Conservation (phyloP, 1,140 invertebrate species). For the Samia ricini region DNA sequence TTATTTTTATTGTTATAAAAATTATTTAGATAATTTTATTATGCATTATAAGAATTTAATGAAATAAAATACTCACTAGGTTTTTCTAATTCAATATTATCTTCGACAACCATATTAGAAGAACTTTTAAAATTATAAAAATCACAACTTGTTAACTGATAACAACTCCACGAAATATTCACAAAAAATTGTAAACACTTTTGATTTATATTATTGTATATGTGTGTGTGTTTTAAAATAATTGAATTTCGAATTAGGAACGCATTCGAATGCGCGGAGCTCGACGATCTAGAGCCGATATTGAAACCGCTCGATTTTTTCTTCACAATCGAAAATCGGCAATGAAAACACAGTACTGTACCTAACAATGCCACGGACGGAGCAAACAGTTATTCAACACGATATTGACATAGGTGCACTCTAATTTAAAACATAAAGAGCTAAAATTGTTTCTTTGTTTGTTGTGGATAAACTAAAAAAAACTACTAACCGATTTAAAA, state of each 20-base stretch:
- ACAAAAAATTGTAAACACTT: neutral
- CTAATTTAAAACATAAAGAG: too few species aligned
- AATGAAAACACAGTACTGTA: slow-evolving; percentile 4
- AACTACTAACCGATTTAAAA: too few species aligned
- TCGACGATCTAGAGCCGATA: neutral
- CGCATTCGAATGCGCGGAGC: neutral
- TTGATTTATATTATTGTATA: neutral
- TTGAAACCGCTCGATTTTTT: neutral
- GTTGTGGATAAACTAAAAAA: too few species aligned
- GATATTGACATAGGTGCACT: neutral
- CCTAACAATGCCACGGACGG: neutral
- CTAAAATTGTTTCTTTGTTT: neutral
- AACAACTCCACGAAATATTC: too few species aligned
- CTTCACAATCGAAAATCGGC: neutral
- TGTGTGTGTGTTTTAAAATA: neutral
- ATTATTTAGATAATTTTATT: too few species aligned
- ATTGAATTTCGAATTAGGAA: neutral
- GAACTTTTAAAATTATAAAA: neutral
- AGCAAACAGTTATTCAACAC: neutral
- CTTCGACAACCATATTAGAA: slow-evolving; percentile 6
- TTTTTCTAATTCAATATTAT: slow-evolving; percentile 5
- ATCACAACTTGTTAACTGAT: neutral
- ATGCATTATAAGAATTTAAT: too few species aligned
- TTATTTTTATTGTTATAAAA: too few species aligned
- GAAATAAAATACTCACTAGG: neutral